Base-by-base conservation (phyloP, 1,140 invertebrate genomes). In the Copidosoma floridanum region DNA sequence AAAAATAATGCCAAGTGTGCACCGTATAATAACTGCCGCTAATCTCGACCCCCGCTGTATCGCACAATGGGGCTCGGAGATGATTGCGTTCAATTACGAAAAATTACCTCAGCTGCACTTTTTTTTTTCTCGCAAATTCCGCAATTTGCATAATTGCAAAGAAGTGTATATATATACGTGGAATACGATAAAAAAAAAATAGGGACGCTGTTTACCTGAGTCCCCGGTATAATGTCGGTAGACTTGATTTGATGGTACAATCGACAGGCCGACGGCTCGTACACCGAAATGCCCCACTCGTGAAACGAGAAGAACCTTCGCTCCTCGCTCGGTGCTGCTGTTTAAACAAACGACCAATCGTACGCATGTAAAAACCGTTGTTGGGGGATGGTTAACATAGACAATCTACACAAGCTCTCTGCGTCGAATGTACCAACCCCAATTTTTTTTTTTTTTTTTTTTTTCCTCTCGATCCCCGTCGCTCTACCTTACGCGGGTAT, bases 301-400 rank as follows among this genome's bases (percentile, higher is more conserved):
- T 92, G 89, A 71, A 92, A 91, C 3, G 89, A 86, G 63, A 90
- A 87, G 71, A 91, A 91, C 60, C 86, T 81, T 21, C 85, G 75
- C 65, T 88, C 87, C 65, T 88, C 85, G 59, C 82, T 84, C 23
- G 83, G 81, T 12, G 85, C 77, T 46, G 82, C 85, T 87, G 71
- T n/a, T n/a, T n/a, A n/a, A n/a, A n/a, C n/a, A n/a, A n/a, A n/a
- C n/a, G n/a, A n/a, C n/a, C n/a, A n/a, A n/a, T n/a, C n/a, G n/a
- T n/a, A n/a, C n/a, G n/a, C n/a, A n/a, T n/a, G n/a, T n/a, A n/a
- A n/a, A n/a, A n/a, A n/a, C n/a, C n/a, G n/a, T n/a, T n/a, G n/a
- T n/a, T n/a, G n/a, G n/a, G n/a, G n/a, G n/a, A n/a, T n/a, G n/a
- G n/a, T n/a, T n/a, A n/a, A n/a, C n/a, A n/a, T n/a, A n/a, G n/a